These are phyloP conservation scores for Fregata magnificens DNA, from an alignment of 2,113 vertebrate genomes.

Conservation along the genomic window DNA sequence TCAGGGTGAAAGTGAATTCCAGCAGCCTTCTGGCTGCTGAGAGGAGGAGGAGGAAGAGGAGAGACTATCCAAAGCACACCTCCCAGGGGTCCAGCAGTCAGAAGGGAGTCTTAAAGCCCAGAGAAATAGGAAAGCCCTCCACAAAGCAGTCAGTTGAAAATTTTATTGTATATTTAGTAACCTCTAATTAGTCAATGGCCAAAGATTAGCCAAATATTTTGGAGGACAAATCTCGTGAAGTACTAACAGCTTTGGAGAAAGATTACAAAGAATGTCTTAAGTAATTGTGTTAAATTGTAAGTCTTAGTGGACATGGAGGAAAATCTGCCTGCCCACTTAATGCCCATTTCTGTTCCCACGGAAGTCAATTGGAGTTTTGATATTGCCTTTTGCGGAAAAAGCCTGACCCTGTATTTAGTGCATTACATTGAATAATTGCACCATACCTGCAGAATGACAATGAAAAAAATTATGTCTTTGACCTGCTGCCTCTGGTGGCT, in stretches of 20 bases:
- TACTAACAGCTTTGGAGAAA: neutral
- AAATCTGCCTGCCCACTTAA: neutral
- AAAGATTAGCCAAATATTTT: neutral
- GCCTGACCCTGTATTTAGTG: neutral
- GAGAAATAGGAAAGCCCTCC: neutral
- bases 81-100: neutral
- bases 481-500: slow-evolving; percentile 43
- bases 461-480: slow-evolving; percentile 29
- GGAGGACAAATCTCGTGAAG: neutral
- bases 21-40: neutral
- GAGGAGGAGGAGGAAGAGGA: neutral
- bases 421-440: slow-evolving; percentile 37
- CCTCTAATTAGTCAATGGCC: neutral
- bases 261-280: neutral
- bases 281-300: neutral
- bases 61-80: neutral
- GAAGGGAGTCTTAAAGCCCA: neutral
- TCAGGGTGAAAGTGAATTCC: neutral
- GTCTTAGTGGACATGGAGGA: neutral
- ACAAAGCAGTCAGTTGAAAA: neutral
- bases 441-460: slow-evolving; percentile 19
- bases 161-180: neutral
- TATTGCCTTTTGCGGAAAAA: neutral
- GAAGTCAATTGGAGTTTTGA: neutral
- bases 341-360: neutral